Conservation (phyloP, 2,888 invertebrate genomes). For the Drosophila niveifrons region DNA sequence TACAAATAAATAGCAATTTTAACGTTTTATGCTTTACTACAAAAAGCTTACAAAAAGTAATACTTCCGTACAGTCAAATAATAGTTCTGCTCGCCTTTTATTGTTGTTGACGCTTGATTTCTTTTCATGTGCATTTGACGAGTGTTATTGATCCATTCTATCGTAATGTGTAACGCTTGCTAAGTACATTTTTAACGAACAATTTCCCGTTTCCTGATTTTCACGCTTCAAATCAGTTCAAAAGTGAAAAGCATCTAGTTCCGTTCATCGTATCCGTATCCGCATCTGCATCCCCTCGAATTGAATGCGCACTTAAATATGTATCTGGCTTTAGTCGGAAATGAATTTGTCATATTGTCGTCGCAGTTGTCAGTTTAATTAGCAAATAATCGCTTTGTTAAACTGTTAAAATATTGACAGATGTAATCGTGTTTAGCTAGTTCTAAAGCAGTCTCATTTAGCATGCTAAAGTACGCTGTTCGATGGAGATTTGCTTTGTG, state of each 20-base stretch:
- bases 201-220: slow-evolving; percentile 69
- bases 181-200: slow-evolving; percentile 64
- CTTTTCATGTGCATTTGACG: background rate
- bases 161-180: slow-evolving; percentile 9
- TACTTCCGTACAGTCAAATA: background rate
- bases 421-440: background rate
- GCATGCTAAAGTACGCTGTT: background rate
- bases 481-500: background rate
- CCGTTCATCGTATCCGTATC: slow-evolving; percentile 38
- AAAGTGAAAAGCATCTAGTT: slow-evolving; percentile 36
- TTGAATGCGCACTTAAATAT: slow-evolving; percentile 33
- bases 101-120: background rate
- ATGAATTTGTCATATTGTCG: slow-evolving; percentile 72
- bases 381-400: slow-evolving; percentile 34
- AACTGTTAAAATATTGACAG: slow-evolving; percentile 11
- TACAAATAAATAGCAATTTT: too few relatives aligned
- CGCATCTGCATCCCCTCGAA: slow-evolving; percentile 15
- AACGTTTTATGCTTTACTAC: too few relatives aligned
- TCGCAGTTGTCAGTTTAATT: slow-evolving; percentile 46
- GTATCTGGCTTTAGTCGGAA: slow-evolving; percentile 52
- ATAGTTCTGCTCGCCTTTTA: background rate
- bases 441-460: background rate
- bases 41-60: background rate
- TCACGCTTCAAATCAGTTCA: slow-evolving; percentile 52
- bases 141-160: slow-evolving; percentile 31